Percentiles rank a stretch among this genome's conserved stretches.
Conservation (phyloP, 2,888 invertebrate genomes). For the Caradrina kadenii region DNA sequence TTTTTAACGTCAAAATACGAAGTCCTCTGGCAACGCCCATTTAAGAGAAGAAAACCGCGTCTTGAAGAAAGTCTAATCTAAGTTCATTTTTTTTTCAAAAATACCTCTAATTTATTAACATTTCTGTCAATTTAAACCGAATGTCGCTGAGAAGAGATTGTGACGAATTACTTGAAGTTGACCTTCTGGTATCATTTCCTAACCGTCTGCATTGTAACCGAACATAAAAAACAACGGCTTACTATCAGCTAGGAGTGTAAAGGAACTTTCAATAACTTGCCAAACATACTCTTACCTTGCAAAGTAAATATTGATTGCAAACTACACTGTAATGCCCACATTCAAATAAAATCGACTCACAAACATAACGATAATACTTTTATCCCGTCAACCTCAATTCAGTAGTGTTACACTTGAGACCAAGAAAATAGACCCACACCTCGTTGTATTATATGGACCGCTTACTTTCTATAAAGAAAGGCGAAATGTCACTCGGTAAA, state of each 20-base stretch:
- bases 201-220: background rate
- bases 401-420: slow-evolving; percentile 49
- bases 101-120: too few relatives aligned
- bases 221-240: background rate
- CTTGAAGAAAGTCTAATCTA: too few relatives aligned
- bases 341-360: slow-evolving; percentile 43
- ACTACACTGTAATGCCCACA: slow-evolving; percentile 33
- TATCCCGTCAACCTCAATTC: slow-evolving; percentile 54
- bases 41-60: too few relatives aligned
- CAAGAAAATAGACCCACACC: slow-evolving; percentile 31
- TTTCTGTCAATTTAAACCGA: too few relatives aligned
- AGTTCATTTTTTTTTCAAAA: too few relatives aligned
- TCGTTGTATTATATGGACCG: slow-evolving; percentile 29
- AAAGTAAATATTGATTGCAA: slow-evolving; percentile 12
- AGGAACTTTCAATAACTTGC: background rate
- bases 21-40: background rate
- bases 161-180: too few relatives aligned
- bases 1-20: too few relatives aligned
- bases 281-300: background rate
- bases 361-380: slow-evolving; percentile 46
- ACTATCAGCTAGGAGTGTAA: background rate
- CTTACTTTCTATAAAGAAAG: slow-evolving; percentile 25
- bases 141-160: too few relatives aligned
- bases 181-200: too few relatives aligned
- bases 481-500: slow-evolving; percentile 4